Percentiles rank a stretch among this genome's conserved stretches.
These are phyloP conservation scores for Lasioglossum morio DNA, from an alignment of 2,888 invertebrate species.

Conservation along the genomic window DNA sequence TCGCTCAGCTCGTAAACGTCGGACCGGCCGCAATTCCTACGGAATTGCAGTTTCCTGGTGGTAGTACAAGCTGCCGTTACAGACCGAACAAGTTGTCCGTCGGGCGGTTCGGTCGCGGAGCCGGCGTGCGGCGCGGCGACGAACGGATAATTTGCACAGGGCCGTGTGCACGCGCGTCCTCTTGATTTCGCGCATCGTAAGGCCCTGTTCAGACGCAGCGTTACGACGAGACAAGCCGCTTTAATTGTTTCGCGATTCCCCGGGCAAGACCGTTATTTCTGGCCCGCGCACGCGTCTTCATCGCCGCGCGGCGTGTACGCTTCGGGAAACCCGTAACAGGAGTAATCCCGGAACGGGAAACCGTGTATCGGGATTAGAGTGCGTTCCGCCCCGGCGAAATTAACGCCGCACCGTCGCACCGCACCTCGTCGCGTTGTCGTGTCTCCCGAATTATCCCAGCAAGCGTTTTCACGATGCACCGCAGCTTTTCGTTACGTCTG, in stretches of 20 bases:
- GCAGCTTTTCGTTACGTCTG: background rate
- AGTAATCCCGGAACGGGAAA: slow-evolving; percentile 41
- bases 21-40: slow-evolving; percentile 18
- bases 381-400: slow-evolving; percentile 48
- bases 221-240: slow-evolving; percentile 53
- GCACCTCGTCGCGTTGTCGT: background rate
- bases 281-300: slow-evolving; percentile 46
- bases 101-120: background rate
- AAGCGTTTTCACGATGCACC: slow-evolving; percentile 26
- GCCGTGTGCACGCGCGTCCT: background rate
- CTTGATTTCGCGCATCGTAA: slow-evolving; percentile 23
- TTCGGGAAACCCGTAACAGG: slow-evolving; percentile 43
- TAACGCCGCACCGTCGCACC: slow-evolving; percentile 24
- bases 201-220: slow-evolving; percentile 33
- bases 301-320: slow-evolving; percentile 6
- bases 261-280: slow-evolving; percentile 59
- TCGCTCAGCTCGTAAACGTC: slow-evolving; percentile 43
- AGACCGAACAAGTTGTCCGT: slow-evolving; percentile 46
- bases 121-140: background rate
- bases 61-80: slow-evolving; percentile 40
- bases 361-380: slow-evolving; percentile 51
- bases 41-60: slow-evolving; percentile 63
- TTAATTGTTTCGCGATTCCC: slow-evolving; percentile 65
- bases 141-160: background rate
- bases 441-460: background rate